These are phyloP conservation scores for Paralvinella palmiformis DNA, from an alignment of 1,140 invertebrate genomes.

Conservation along the genomic window DNA sequence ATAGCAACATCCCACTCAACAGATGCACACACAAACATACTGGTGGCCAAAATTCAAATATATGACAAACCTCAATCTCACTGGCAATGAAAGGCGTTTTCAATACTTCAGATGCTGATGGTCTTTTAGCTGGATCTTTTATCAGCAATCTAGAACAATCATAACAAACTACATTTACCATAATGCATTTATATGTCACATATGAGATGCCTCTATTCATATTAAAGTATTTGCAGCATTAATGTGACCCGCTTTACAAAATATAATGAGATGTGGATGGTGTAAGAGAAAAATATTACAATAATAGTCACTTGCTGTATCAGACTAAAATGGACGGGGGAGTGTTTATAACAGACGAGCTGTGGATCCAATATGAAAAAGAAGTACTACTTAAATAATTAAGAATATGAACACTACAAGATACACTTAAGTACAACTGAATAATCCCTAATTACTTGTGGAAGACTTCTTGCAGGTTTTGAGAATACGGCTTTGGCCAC, in stretches of 20 bases:
- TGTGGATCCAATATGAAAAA: too few species aligned
- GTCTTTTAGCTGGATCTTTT: conserved; percentile 43
- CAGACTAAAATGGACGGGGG: too few species aligned
- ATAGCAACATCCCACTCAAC: background rate
- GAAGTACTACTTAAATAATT: background rate
- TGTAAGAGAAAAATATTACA: too few species aligned
- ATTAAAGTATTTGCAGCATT: too few species aligned
- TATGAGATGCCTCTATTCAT: too few species aligned
- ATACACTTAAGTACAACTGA: background rate
- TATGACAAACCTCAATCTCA: conserved; percentile 37
- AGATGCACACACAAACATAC: background rate
- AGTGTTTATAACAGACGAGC: too few species aligned
- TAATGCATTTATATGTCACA: too few species aligned
- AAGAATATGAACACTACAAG: background rate
- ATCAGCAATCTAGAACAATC: conserved; percentile 36
- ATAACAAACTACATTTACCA: too few species aligned
- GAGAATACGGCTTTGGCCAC: conserved; percentile 40
- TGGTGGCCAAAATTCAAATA: background rate
- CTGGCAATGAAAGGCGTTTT: conserved; percentile 37
- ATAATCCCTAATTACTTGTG: conserved; percentile 37
- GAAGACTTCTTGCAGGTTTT: conserved; percentile 40
- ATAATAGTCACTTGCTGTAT: too few species aligned
- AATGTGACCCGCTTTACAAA: too few species aligned
- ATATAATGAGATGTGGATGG: too few species aligned
- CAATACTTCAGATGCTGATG: conserved; percentile 42